Conservation (phyloP, 1,140 invertebrate species). For the Drosophila kohkoa region DNA sequence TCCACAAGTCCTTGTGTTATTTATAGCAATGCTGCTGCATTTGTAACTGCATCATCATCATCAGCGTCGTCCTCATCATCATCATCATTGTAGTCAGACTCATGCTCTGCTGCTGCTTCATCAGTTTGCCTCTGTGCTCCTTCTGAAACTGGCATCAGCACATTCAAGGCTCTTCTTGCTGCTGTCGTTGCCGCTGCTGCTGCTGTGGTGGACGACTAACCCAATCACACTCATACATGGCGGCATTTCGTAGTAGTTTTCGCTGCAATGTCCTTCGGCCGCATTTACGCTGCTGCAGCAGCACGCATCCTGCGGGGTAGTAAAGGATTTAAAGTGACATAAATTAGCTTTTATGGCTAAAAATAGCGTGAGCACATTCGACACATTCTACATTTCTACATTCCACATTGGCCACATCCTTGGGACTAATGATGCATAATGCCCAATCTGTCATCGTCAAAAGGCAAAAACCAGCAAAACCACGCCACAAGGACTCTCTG, state of each 20-base stretch:
- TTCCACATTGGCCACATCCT: constrained; percentile 21
- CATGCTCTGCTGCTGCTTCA: constrained; percentile 18
- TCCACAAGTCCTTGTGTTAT: constrained; percentile 77
- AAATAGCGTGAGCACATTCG: constrained; percentile 39
- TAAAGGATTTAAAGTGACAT: constrained; percentile 51
- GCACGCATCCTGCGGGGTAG: constrained; percentile 23
- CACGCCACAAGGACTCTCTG: constrained; percentile 20
- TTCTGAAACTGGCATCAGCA: constrained; percentile 15
- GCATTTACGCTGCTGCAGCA: constrained; percentile 48
- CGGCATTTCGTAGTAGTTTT: constrained; percentile 27
- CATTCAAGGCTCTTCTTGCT: constrained; percentile 51
- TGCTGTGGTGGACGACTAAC: constrained; percentile 42
- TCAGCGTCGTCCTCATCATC: constrained; percentile 25
- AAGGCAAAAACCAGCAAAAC: constrained; percentile 17
- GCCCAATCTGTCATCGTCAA: constrained; percentile 71
- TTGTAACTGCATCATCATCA: constrained; percentile 49
- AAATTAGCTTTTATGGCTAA: constrained; percentile 66
- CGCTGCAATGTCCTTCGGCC: constrained; percentile 61
- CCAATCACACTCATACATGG: constrained; percentile 22
- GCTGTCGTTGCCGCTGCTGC: constrained; percentile 33
- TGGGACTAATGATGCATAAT: constrained; percentile 34
- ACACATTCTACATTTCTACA: neutral
- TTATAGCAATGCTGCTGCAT: constrained; percentile 67
- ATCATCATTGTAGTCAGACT: constrained; percentile 4
- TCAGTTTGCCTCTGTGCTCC: constrained; percentile 41